These are phyloP conservation scores for Lophotriccus pileatus DNA, from an alignment of 2,797 vertebrate species.

Conservation along the genomic window DNA sequence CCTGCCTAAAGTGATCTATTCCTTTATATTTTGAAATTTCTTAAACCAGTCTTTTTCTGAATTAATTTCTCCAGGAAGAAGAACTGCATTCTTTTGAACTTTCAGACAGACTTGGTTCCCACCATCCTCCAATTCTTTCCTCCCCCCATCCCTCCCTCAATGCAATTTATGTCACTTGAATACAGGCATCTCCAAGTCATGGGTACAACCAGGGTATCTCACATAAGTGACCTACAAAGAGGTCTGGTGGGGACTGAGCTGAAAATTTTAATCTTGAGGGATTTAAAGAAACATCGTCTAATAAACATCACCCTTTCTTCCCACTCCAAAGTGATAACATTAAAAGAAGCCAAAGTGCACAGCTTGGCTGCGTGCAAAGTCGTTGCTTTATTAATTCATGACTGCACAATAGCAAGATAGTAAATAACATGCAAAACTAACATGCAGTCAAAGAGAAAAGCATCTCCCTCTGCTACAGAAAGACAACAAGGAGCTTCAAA, in stretches of 20 bases:
- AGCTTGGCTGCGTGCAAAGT: background rate
- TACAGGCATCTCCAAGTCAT: background rate
- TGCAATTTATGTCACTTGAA: conserved; percentile 50
- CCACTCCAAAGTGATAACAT: background rate
- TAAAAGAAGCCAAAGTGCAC: conserved; percentile 11
- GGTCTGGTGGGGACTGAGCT: background rate
- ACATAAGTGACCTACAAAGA: conserved; percentile 47
- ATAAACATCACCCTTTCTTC: conserved; percentile 7
- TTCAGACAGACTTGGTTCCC: background rate
- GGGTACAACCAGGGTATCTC: background rate
- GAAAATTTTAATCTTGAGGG: conserved; percentile 7
- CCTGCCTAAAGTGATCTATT: background rate
- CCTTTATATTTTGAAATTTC: background rate
- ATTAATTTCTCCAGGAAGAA: background rate
- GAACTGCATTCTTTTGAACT: background rate
- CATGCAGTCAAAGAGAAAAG: background rate
- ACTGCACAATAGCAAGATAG: conserved; percentile 2
- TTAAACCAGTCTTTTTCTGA: background rate
- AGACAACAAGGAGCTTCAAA: background rate
- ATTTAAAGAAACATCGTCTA: conserved; percentile 28
- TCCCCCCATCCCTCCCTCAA: background rate
- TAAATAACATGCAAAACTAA: conserved; percentile 21
- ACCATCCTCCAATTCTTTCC: background rate
- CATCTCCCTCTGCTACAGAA: background rate
- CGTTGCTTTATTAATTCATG: conserved; percentile 37